These are phyloP conservation scores for Acleris emargana DNA, from an alignment of 2,888 invertebrate species.

Conservation along the genomic window DNA sequence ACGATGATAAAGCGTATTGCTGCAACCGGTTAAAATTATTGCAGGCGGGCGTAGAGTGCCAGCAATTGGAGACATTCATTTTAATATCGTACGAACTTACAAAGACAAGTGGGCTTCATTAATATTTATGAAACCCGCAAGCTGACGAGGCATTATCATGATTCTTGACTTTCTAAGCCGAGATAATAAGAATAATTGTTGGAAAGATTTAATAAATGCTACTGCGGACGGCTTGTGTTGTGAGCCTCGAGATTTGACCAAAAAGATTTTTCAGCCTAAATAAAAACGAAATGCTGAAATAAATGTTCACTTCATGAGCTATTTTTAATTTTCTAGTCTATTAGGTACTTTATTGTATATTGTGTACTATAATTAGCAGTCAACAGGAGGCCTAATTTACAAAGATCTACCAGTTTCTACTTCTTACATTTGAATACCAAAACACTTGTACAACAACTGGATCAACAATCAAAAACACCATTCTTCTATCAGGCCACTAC, in stretches of 20 bases:
- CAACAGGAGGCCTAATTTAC: too few species aligned
- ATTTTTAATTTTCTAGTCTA: too few species aligned
- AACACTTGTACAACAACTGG: too few species aligned
- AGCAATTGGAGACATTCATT: conserved; percentile 75
- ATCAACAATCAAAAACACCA: too few species aligned
- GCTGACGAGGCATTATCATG: conserved; percentile 32
- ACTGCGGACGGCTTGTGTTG: conserved; percentile 12
- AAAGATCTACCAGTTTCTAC: too few species aligned
- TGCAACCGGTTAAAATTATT: conserved; percentile 44
- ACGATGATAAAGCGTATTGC: conserved; percentile 28
- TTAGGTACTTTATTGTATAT: too few species aligned
- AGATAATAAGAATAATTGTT: conserved; percentile 30
- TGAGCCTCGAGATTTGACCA: conserved; percentile 4
- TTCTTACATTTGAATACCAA: too few species aligned
- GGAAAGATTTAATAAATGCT: conserved; percentile 24
- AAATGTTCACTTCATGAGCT: too few species aligned
- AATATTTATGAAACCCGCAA: conserved; percentile 64
- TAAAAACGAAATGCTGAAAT: conserved; percentile 2
- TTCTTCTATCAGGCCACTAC: too few species aligned
- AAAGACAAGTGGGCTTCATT: conserved; percentile 64
- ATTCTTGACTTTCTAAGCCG: conserved; percentile 32
- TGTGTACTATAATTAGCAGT: too few species aligned
- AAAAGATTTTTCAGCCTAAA: background rate
- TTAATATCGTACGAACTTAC: conserved; percentile 58
- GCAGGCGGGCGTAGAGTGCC: conserved; percentile 51